Base-by-base conservation (phyloP, 2,888 invertebrate species). In the Diarsia brunnea region DNA sequence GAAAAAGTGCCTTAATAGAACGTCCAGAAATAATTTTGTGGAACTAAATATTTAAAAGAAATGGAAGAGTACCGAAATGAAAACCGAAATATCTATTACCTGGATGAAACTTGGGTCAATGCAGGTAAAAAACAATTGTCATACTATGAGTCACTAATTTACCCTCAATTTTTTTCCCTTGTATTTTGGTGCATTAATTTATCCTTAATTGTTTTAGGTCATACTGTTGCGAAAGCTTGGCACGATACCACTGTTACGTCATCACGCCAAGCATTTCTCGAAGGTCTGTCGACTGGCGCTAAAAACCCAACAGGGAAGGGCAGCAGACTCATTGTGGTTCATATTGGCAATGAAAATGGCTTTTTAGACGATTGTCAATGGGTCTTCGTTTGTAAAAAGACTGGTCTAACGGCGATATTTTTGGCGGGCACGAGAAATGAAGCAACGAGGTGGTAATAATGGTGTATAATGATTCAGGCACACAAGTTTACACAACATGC, bases 21-120 rank as follows among this genome's bases (percentile, higher is more conserved):
- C 58, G 69, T 58, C 69, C 69, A 45, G 58, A 69, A 69, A 45
- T 69, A 69, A 69, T 69, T 69, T 27, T 60, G 12, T 58, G 69
- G 60, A n/a, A 60, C 60, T 0, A 60, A 60, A n/a, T 69, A 69
- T 69, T 69, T 69, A 60, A 60, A 27, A 69, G 58, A 67, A 55
- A 72, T 63, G 49, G 64, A 72, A 72, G 55, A 21, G 55, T 72
- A 72, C 16, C 43, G 72, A 0, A 43, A 65, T 2, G 64, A 72
- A 19, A 72, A 65, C 27, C 72, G 72, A 11, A 51, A 55, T 14
- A 72, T 65, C 4, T 45, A 65, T 72, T 65, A 72, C 55, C 51
- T 72, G 51, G 72, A 72, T 72, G 55, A 72, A 80, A 80, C 81
- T 71, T 79, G 79, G 81, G 65, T 84, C 58, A 83, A 82, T 69